Evolutionary conservation across 1,140 invertebrate species (phyloP), one percentile per base, ranked within the genome.

Genomic region (Leptoteleia sp.): DNA sequence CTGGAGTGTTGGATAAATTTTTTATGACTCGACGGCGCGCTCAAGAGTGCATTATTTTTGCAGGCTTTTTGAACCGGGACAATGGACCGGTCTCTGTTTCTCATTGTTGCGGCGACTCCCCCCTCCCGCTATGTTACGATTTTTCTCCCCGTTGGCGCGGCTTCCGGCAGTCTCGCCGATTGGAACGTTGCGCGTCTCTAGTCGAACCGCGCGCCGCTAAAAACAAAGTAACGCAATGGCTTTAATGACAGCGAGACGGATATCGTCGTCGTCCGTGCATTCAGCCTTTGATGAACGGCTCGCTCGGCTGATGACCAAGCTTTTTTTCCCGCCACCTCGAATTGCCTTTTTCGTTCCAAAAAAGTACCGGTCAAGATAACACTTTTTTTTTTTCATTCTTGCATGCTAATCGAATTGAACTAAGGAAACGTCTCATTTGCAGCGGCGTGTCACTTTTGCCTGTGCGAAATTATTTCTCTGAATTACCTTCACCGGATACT

Each of bases 81-180:
- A 67, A 67, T 67, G 40, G 35, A 15, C 11, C 38, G 11, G 47
- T 22, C 8, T 59, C n/a, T 33, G n/a, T 54, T 16, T n/a, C 38
- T 43, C 9, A 22, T 3, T n/a, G 25, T 45, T 38, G 33, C 59
- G 12, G 29, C 11, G 31, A 11, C 15, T 15, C 11, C 16, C 29
- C 43, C 16, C 43, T 35, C 12, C 1, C 54, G n/a, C n/a, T n/a
- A n/a, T 15, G 15, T 50, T 11, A 17, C 27, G 15, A 65, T 65
- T 55, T 48, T 57, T 48, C 31, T 17, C 31, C 16, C 22, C 2
- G 16, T 4, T 35, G 15, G 31, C 37, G 13, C 29, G 11, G 55
- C 48, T 54, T 72, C 67, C 67, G 67, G 47, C 67, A 61, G 55
- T 47, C 65, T 50, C 47, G 48, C 25, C 55, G 68, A 54, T 72